These are phyloP conservation scores for Agonopterix subpropinquella DNA, from an alignment of 2,888 invertebrate species.

Conservation along the genomic window DNA sequence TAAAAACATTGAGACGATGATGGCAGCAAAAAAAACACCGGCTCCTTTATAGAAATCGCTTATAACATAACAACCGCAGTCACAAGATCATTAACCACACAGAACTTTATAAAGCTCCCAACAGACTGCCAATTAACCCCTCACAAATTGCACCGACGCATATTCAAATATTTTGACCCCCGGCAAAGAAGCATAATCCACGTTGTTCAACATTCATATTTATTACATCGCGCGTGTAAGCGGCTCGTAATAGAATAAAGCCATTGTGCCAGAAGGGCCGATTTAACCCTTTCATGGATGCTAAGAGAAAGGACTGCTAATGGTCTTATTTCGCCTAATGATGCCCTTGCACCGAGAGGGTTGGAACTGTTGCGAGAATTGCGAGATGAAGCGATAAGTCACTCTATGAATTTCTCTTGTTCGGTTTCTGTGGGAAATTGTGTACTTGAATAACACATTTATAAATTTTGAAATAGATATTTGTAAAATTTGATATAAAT, in stretches of 20 bases:
- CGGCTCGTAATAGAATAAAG: conserved; percentile 68
- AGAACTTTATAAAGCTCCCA: conserved; percentile 38
- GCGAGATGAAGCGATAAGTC: conserved; percentile 70
- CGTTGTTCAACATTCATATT: conserved; percentile 73
- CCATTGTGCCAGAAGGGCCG: conserved; percentile 65
- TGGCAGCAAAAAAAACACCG: too few relatives aligned
- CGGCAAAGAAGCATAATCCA: conserved; percentile 65
- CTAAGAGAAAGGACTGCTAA: conserved; percentile 73
- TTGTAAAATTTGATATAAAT: neutral
- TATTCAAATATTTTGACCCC: conserved; percentile 76
- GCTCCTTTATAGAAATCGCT: neutral
- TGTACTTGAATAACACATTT: neutral
- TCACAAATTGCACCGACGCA: conserved; percentile 62
- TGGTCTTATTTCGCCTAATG: conserved; percentile 74
- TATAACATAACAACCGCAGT: conserved; percentile 1
- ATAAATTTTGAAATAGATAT: neutral
- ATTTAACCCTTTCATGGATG: conserved; percentile 67
- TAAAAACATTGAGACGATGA: too few relatives aligned
- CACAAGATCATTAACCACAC: conserved; percentile 15
- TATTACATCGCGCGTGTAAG: conserved; percentile 73
- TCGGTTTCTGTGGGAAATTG: conserved; percentile 15
- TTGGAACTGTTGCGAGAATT: conserved; percentile 63
- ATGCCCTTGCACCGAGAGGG: conserved; percentile 51
- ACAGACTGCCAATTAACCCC: conserved; percentile 61
- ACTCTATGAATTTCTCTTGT: conserved; percentile 55